Conservation (phyloP, 2,113 vertebrate genomes). For the Labeo catla region DNA sequence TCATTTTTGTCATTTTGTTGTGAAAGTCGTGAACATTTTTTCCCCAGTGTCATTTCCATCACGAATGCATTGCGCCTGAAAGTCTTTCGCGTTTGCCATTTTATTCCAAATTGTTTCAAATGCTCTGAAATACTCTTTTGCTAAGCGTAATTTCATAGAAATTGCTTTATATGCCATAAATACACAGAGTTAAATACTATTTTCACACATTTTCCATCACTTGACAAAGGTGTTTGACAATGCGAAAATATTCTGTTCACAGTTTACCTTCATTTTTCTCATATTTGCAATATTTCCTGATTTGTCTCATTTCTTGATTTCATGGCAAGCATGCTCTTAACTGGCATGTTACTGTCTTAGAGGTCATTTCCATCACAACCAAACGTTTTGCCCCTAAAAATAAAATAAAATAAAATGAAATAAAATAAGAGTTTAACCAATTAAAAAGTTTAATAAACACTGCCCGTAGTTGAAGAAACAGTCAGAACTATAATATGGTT, state of each 20-base stretch:
- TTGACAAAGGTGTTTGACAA: background rate
- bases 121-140: background rate
- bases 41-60: background rate
- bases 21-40: background rate
- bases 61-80: background rate
- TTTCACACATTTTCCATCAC: background rate
- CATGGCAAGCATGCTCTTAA: background rate
- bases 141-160: background rate
- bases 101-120: background rate
- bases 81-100: background rate
- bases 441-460: background rate
- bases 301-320: background rate
- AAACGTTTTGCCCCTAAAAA: background rate
- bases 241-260: background rate
- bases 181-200: background rate
- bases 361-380: background rate
- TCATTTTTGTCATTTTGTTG: slow-evolving; percentile 22
- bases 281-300: background rate
- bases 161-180: background rate
- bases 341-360: background rate
- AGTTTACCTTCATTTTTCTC: background rate
- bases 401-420: background rate
- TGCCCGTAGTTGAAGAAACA: background rate
- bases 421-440: background rate
- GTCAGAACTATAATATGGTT: background rate